These are phyloP conservation scores for Caranx melampygus DNA, from an alignment of 2,113 vertebrate genomes.

Conservation along the genomic window DNA sequence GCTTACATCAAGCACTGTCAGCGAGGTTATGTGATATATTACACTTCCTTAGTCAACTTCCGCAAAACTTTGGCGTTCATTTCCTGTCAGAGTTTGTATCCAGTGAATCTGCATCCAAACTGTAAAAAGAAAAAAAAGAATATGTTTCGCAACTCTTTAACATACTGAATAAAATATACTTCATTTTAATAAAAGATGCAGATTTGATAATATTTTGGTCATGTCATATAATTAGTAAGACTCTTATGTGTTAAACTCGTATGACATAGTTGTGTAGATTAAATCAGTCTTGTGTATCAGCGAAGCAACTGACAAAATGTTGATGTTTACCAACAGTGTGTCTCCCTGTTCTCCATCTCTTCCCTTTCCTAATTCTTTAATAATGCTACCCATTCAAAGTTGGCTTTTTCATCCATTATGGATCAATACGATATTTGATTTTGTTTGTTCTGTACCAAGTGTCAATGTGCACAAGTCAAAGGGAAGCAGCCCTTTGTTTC, in stretches of 20 bases:
- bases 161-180: not conserved
- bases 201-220: constrained; percentile 17
- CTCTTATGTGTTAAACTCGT: constrained; percentile 36
- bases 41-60: constrained; percentile 25
- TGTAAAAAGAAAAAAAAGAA: not conserved
- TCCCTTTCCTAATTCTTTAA: constrained; percentile 81
- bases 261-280: constrained; percentile 39
- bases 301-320: constrained; percentile 76
- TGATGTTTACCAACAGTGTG: constrained; percentile 72
- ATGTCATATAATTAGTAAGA: not conserved
- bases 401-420: constrained; percentile 84
- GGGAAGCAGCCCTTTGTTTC: constrained; percentile 86
- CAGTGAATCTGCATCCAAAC: not conserved
- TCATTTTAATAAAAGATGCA: not conserved
- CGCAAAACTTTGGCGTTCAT: constrained; percentile 7
- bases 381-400: constrained; percentile 81
- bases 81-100: not conserved
- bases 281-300: constrained; percentile 57
- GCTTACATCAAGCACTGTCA: constrained; percentile 59
- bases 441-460: constrained; percentile 86
- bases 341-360: constrained; percentile 53
- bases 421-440: constrained; percentile 85
- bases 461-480: constrained; percentile 86
- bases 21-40: constrained; percentile 51
- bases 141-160: not conserved